phyloP scores from a whole-genome alignment of 2,888 invertebrate genomes.

The Yponomeuta plumbellus region DNA sequence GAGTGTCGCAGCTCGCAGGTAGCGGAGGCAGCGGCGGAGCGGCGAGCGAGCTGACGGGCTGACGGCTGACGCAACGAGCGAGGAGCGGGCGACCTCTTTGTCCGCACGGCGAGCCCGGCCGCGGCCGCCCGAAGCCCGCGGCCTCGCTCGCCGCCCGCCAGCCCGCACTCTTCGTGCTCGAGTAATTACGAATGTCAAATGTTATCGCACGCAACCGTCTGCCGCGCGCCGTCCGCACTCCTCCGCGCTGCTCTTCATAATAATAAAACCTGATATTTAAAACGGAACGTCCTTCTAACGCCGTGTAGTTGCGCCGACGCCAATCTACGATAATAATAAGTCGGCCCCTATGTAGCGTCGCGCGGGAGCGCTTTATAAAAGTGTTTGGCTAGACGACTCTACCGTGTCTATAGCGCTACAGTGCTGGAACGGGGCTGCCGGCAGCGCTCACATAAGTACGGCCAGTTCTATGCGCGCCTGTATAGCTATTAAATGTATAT shows the following conservation, averaged over 20 bases:
- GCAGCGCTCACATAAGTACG: slow-evolving; percentile 76
- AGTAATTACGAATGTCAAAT: slow-evolving; percentile 77
- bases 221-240: slow-evolving; percentile 65
- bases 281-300: slow-evolving; percentile 78
- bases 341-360: slow-evolving; percentile 56
- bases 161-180: slow-evolving; percentile 53
- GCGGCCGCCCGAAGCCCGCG: slow-evolving; percentile 37
- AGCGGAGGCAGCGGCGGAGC: slow-evolving; percentile 25
- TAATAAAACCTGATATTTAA: slow-evolving; percentile 78
- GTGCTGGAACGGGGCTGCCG: slow-evolving; percentile 47
- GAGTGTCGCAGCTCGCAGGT: neutral
- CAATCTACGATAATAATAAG: slow-evolving; percentile 78
- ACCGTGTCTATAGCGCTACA: slow-evolving; percentile 50
- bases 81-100: slow-evolving; percentile 69
- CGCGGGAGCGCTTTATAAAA: slow-evolving; percentile 55
- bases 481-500: slow-evolving; percentile 78
- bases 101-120: slow-evolving; percentile 61
- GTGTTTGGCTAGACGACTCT: slow-evolving; percentile 38
- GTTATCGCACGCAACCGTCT: slow-evolving; percentile 76
- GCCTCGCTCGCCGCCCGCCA: slow-evolving; percentile 34
- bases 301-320: slow-evolving; percentile 78
- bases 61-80: slow-evolving; percentile 46
- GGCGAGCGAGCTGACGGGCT: slow-evolving; percentile 24
- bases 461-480: slow-evolving; percentile 77
- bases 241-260: slow-evolving; percentile 76